Evolutionary conservation across 2,113 vertebrate species (phyloP), one percentile per base, ranked within the genome.

Genomic region (Marmota monax): DNA sequence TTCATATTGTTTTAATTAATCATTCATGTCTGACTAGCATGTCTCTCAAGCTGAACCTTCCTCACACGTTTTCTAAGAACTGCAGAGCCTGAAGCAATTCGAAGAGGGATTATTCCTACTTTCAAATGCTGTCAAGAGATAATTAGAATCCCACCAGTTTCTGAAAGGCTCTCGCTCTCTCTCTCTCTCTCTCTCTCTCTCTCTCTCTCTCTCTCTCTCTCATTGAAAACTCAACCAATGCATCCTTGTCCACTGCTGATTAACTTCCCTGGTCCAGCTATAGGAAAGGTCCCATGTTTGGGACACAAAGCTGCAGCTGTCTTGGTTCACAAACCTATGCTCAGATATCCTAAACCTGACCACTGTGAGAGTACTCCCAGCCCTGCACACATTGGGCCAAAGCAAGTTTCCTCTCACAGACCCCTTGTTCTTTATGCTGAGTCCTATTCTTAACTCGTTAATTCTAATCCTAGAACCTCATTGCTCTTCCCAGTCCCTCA

Each of bases 1-100:
- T 63, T 53, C 61, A 77, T 37, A 29, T 25, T 77, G 25, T 22
- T 77, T 90, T 87, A 29, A 78, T 72, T 39, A 56, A 65, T 67
- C 37, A 25, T 4, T 32, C 53, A 37, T 16, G 29, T 20, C 17
- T 7, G 34, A 16, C 76, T 39, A 58, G 42, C 42, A 78, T 53
- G 48, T 51, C 48, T 51, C 23, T 51, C 61, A 78, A 56, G 37
- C 51, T 42, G 29, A 9, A 2, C 79, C 45, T 39, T 84, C 61
- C 34, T 95, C 37, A 76, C 34, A 79, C 53, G 39, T 37, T 72
- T 93, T 93, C 72, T 74, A 84, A 91, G 67, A 90, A 63, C 23
- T 63, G 34, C 48, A 53, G 58, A 86, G 11, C n/a, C 39, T 90
- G 20, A 82, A 51, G 45, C 42, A 18, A 0, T 18, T n/a, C 45